Base-by-base conservation (phyloP, 1,140 invertebrate genomes). In the Sycophaga agraensis region DNA sequence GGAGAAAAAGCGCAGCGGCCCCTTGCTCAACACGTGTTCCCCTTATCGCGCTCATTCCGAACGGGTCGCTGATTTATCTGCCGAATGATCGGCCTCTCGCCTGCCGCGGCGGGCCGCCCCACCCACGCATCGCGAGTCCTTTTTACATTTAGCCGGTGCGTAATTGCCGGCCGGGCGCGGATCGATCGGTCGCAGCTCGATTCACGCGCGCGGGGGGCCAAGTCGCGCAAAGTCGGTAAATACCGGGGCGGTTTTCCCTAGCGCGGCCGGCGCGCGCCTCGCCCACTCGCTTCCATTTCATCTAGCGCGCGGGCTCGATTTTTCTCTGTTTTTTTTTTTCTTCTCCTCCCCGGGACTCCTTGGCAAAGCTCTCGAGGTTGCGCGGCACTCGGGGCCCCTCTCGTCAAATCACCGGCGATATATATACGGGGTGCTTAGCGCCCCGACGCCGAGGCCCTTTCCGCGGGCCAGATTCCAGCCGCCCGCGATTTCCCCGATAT, bases 1-100 rank as follows among this genome's bases (percentile, higher is more conserved):
- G 64, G 61, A 48, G 49, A 71, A 68, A n/a, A n/a, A n/a, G n/a
- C n/a, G n/a, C n/a, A n/a, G n/a, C n/a, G n/a, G n/a, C n/a, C n/a
- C n/a, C 71, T 69, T 72, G 75, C 70, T 77, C 75, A 75, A 77
- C 74, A 74, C 74, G 75, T 76, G 73, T 74, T 76, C 75, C 70
- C 65, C 70, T 76, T 77, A 76, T 77, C 75, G 69, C 68, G 65
- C 72, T 73, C 66, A 72, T 72, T 72, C 68, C 64, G 49, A 57
- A 50, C 26, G 28, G 11, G 28, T 16, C 31, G 11, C n/a, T n/a
- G n/a, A n/a, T n/a, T n/a, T n/a, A n/a, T n/a, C n/a, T n/a, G n/a
- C n/a, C n/a, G n/a, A n/a, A n/a, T n/a, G n/a, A n/a, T n/a, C n/a
- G n/a, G n/a, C n/a, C n/a, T n/a, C n/a, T n/a, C n/a, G n/a, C n/a